These are phyloP conservation scores for Plebejus anna DNA, from an alignment of 2,888 invertebrate genomes.

Conservation along the genomic window DNA sequence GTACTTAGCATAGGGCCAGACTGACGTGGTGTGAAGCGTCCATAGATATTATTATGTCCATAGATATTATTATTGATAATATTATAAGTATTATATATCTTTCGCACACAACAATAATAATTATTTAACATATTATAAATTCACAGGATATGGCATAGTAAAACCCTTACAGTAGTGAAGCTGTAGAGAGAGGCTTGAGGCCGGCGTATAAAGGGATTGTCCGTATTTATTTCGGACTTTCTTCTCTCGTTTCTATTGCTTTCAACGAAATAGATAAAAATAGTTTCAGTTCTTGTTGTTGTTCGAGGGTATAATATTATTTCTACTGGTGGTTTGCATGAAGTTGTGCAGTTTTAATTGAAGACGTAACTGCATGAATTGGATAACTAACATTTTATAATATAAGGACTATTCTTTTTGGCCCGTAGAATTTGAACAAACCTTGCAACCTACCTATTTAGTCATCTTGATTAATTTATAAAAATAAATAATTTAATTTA, in stretches of 20 bases:
- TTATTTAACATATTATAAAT: neutral
- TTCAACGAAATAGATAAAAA: neutral
- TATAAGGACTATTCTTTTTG: no score
- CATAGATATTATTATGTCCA: no score
- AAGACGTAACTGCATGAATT: no score
- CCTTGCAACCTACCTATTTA: no score
- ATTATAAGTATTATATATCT: no score
- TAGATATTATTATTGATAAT: no score
- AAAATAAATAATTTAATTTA: no score
- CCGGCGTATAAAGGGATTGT: slow-evolving; percentile 4
- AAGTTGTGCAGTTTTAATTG: neutral
- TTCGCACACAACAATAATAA: neutral
- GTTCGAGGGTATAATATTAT: neutral
- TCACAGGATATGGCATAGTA: slow-evolving; percentile 12
- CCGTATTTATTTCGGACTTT: slow-evolving; percentile 7
- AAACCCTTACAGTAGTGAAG: neutral
- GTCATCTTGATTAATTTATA: no score
- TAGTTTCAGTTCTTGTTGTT: neutral
- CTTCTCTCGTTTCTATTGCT: neutral
- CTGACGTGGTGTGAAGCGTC: no score
- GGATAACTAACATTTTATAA: no score
- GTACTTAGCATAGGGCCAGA: no score
- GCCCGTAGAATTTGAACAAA: no score
- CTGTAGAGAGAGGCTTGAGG: neutral
- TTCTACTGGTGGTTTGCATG: neutral